A percentile compares a stretch with the other conserved stretches of the same genome.
These are phyloP conservation scores for Chionodraco myersi DNA, from an alignment of 2,113 vertebrate species.

Conservation along the genomic window DNA sequence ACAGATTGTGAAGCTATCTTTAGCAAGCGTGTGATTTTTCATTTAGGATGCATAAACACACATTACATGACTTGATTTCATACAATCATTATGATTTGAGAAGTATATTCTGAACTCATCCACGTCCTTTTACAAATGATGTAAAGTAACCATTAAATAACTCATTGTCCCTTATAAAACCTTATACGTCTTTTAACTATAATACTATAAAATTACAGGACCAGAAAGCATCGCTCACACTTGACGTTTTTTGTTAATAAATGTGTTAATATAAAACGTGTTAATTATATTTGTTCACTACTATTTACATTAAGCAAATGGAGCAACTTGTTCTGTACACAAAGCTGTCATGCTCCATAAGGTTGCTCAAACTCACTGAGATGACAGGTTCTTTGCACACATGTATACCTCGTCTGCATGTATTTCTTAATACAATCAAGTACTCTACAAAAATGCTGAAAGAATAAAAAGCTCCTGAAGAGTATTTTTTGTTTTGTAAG, in stretches of 20 bases:
- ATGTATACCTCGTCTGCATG: not conserved
- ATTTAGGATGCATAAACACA: not conserved
- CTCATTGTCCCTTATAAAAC: not conserved
- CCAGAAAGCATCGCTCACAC: not conserved
- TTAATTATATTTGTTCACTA: not conserved
- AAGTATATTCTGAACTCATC: too few species aligned
- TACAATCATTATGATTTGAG: not conserved
- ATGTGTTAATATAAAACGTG: too few species aligned
- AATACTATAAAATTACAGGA: not conserved
- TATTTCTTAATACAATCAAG: not conserved
- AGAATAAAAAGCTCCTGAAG: not conserved
- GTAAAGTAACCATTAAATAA: not conserved
- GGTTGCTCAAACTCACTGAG: not conserved
- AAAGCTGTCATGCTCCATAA: not conserved
- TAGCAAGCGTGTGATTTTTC: not conserved
- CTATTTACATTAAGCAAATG: conserved; percentile 1
- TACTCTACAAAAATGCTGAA: not conserved
- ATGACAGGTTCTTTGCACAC: too few species aligned
- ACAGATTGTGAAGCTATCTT: not conserved
- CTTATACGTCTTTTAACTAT: not conserved
- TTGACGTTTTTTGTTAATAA: too few species aligned
- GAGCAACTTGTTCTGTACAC: not conserved
- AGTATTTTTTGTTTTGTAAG: not conserved
- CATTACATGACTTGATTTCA: not conserved
- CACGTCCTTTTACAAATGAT: not conserved